Percentiles rank a stretch among this genome's conserved stretches.
phyloP scores from a whole-genome alignment of 2,797 vertebrate genomes.

The Hydrocynus forskahlii region DNA sequence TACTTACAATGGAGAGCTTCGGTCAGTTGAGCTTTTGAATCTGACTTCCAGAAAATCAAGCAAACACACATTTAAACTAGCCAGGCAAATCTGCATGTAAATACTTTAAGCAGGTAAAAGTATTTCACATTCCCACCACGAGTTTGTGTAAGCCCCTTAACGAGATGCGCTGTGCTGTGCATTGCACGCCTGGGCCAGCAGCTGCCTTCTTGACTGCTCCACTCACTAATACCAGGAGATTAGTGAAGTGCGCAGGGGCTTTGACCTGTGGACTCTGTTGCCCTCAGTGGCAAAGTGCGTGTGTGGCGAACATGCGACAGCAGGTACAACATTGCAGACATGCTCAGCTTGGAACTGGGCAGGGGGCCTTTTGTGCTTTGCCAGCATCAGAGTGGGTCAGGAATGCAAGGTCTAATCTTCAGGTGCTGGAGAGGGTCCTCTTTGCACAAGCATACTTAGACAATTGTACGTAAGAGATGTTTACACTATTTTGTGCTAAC shows the following conservation, averaged over 20 bases:
- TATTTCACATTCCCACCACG: slow-evolving; percentile 63
- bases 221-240: slow-evolving; percentile 71
- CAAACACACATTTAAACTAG: slow-evolving; percentile 64
- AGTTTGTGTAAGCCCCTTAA: slow-evolving; percentile 72
- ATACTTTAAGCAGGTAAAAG: slow-evolving; percentile 46
- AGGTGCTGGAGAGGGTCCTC: slow-evolving; percentile 62
- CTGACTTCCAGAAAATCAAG: slow-evolving; percentile 65
- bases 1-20: slow-evolving; percentile 41
- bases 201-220: slow-evolving; percentile 70
- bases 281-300: slow-evolving; percentile 54
- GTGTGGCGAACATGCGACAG: slow-evolving; percentile 59
- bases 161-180: slow-evolving; percentile 65
- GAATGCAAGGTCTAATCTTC: slow-evolving; percentile 72
- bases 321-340: slow-evolving; percentile 50
- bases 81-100: slow-evolving; percentile 39
- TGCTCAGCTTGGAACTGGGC: slow-evolving; percentile 31
- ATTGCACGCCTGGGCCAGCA: slow-evolving; percentile 44
- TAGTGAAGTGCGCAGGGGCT: slow-evolving; percentile 61
- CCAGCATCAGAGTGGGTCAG: slow-evolving; percentile 49
- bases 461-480: background rate
- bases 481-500: background rate
- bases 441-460: slow-evolving; percentile 16
- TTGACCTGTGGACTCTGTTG: slow-evolving; percentile 56
- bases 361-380: slow-evolving; percentile 37
- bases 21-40: slow-evolving; percentile 55